Evolutionary conservation across 1,140 invertebrate genomes (phyloP), one percentile per base, ranked within the genome.

Genomic region (Zaprionus capensis): DNA sequence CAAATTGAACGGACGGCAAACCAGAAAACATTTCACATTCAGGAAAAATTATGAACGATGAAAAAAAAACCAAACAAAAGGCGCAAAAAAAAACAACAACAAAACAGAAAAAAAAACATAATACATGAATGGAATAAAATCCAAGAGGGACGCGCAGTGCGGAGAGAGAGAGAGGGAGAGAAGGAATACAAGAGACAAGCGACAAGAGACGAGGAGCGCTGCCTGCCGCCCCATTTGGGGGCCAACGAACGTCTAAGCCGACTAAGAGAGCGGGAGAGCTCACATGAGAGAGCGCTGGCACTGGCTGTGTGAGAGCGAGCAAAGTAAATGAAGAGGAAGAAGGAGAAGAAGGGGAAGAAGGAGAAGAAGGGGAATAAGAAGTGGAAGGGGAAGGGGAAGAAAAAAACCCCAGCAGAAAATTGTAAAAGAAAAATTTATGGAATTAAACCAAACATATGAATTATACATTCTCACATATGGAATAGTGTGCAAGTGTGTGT

Each of bases 161-260:
- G 34, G 15, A 46, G 28, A 17, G 34, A 20, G 51, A 17, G 22
- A 17, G 17, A 15, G 51, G 4, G 44, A 71, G 53, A 64, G 62
- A 46, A 34, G 31, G 31, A 34, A 3, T 31, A 34, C 12, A 55
- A 71, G 62, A 63, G 61, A 56, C 24, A 55, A 71, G 62, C 56
- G 61, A 56, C 24, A 55, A 61, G 51, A 72, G 24, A 59, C 38
- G 56, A 15, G 55, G 41, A 57, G 44, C 57, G 57, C 34, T 36
- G 34, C 63, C 36, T 65, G 55, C 59, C 65, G 49, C 56, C 65
- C 61, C 55, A 67, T 73, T 46, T 71, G 78, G 82, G 81, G 83
- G 83, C 83, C 83, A 87, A 87, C 84, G 83, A 87, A 87, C 83
- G 83, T 87, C 83, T 87, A 83, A 87, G 83, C 84, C 78, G 78